A percentile compares a stretch with the other conserved stretches of the same genome.
Evolutionary conservation across 1,140 invertebrate species (phyloP).

Genomic region (Cydia fagiglandana): DNA sequence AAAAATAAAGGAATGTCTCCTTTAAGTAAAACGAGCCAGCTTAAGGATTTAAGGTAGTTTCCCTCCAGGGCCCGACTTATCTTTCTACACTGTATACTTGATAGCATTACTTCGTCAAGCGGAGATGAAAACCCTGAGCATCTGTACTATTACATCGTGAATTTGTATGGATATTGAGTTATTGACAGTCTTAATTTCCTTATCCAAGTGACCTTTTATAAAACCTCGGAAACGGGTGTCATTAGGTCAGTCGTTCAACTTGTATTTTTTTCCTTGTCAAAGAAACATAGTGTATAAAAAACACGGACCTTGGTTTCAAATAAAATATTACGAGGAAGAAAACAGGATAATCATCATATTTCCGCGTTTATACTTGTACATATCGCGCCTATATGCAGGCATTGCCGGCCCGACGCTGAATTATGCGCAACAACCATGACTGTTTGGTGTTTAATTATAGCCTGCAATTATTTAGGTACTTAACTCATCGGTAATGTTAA

Average conservation of each 20-base stretch:
- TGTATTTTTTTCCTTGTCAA: slow-evolving; percentile 18
- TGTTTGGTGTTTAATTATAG: background rate
- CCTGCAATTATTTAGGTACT: background rate
- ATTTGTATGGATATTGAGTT: too few relatives aligned
- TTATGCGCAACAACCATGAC: background rate
- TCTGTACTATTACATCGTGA: too few relatives aligned
- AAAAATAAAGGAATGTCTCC: too few relatives aligned
- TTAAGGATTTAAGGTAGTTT: too few relatives aligned
- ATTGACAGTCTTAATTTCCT: background rate
- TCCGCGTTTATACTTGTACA: slow-evolving; percentile 1
- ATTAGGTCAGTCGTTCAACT: slow-evolving; percentile 24
- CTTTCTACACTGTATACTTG: too few relatives aligned
- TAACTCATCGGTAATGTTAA: background rate
- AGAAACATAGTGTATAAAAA: background rate
- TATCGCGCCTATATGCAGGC: background rate
- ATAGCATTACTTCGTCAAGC: background rate
- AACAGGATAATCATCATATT: slow-evolving; percentile 20
- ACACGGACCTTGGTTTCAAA: slow-evolving; percentile 21
- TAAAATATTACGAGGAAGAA: slow-evolving; percentile 30
- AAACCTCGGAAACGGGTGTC: slow-evolving; percentile 12
- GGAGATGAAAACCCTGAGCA: background rate
- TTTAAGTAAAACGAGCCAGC: too few relatives aligned
- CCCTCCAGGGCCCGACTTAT: too few relatives aligned
- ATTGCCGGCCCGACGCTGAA: background rate
- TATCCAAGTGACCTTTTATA: slow-evolving; percentile 16